These are phyloP conservation scores for Babylonia areolata DNA, from an alignment of 1,140 invertebrate species.

Conservation along the genomic window DNA sequence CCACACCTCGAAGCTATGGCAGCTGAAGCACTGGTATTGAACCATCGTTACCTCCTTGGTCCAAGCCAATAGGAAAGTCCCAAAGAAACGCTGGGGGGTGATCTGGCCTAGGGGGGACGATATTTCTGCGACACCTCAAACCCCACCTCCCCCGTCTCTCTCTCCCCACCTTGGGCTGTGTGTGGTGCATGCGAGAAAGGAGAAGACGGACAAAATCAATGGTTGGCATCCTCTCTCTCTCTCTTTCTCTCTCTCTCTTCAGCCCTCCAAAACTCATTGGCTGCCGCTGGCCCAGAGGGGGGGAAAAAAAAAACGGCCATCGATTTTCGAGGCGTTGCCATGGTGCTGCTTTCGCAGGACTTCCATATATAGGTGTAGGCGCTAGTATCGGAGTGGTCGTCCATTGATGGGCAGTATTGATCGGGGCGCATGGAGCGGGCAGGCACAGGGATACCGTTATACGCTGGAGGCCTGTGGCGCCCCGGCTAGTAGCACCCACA, in stretches of 20 bases:
- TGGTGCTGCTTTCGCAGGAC: constrained; percentile 35
- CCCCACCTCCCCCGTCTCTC: no score
- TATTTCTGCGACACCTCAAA: no score
- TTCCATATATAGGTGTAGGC: constrained; percentile 41
- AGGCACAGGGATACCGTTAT: constrained; percentile 34
- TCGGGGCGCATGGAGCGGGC: constrained; percentile 33
- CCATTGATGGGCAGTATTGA: constrained; percentile 40
- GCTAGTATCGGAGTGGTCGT: constrained; percentile 22
- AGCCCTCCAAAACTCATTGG: not conserved
- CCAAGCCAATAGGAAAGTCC: no score
- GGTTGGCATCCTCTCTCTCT: not conserved
- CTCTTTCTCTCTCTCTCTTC: not conserved
- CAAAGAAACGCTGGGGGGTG: no score
- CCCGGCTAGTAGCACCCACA: not conserved
- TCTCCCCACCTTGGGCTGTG: no score
- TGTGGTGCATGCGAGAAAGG: no score
- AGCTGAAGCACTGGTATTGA: no score
- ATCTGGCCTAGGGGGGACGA: no score
- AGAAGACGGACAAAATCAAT: constrained; percentile 24
- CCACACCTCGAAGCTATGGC: no score
- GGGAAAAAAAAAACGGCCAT: not conserved
- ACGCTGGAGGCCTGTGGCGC: not conserved
- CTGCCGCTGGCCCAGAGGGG: constrained; percentile 12
- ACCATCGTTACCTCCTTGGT: no score
- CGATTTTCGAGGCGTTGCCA: constrained; percentile 32